A percentile compares a stretch with the other conserved stretches of the same genome.
Evolutionary conservation across 2,888 invertebrate genomes (phyloP).

Genomic region (Amorpha juglandis): DNA sequence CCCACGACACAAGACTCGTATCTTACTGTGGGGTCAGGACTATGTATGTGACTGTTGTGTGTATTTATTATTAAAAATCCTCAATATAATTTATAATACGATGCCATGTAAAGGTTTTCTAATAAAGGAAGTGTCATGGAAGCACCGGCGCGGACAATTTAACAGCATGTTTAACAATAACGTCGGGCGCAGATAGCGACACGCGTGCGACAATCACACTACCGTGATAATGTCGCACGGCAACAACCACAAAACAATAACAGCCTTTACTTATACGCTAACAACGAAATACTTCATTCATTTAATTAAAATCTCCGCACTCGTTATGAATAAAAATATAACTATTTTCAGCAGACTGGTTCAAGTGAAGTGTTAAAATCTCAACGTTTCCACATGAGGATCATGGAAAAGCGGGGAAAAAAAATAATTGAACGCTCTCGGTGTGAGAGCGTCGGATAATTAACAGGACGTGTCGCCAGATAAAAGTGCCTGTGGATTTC

Average conservation of each 20-base stretch:
- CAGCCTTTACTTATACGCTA: slow-evolving; percentile 50
- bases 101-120: slow-evolving; percentile 43
- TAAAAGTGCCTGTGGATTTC: slow-evolving; percentile 78
- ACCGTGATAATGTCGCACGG: slow-evolving; percentile 50
- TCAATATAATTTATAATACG: background rate
- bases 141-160: slow-evolving; percentile 53
- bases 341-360: slow-evolving; percentile 75
- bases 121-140: slow-evolving; percentile 50
- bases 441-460: slow-evolving; percentile 79
- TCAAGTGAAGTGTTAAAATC: slow-evolving; percentile 83
- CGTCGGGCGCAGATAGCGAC: slow-evolving; percentile 50
- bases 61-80: no score
- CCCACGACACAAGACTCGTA: no score
- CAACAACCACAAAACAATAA: slow-evolving; percentile 38
- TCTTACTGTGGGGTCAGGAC: no score
- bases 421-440: slow-evolving; percentile 80
- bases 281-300: slow-evolving; percentile 69
- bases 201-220: slow-evolving; percentile 36
- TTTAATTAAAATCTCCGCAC: slow-evolving; percentile 77
- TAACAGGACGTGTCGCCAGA: slow-evolving; percentile 82
- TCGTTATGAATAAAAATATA: slow-evolving; percentile 65
- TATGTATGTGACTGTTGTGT: no score
- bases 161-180: slow-evolving; percentile 41
- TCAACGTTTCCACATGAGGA: slow-evolving; percentile 80
- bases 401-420: slow-evolving; percentile 73